phyloP scores from a whole-genome alignment of 1,140 invertebrate species.

The Atta cephalotes region DNA sequence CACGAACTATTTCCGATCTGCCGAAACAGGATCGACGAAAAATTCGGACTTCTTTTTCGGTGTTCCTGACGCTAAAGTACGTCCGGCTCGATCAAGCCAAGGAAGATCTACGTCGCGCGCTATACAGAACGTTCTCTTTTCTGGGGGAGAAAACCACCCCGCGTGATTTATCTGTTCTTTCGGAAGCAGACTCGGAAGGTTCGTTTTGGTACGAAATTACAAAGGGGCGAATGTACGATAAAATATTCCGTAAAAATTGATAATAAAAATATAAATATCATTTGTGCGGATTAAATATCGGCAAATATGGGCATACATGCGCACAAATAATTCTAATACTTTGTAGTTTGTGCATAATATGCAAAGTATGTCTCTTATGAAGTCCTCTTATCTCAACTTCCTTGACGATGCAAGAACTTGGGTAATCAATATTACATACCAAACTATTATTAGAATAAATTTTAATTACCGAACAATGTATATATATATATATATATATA shows the following conservation, averaged over 20 bases:
- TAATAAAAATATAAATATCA: slow-evolving; percentile 17
- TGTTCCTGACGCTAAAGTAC: slow-evolving; percentile 47
- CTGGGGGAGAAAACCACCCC: not conserved
- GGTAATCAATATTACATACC: slow-evolving; percentile 4
- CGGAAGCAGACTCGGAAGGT: slow-evolving; percentile 41
- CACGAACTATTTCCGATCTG: not conserved
- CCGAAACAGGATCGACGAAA: not conserved
- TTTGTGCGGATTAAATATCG: not conserved
- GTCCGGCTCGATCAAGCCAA: slow-evolving; percentile 41
- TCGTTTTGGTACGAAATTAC: slow-evolving; percentile 23
- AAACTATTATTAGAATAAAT: slow-evolving; percentile 30
- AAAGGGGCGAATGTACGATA: slow-evolving; percentile 23
- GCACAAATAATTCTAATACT: not conserved
- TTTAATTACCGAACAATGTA: slow-evolving; percentile 20
- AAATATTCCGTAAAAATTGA: not conserved
- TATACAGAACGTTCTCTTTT: slow-evolving; percentile 3
- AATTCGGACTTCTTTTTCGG: slow-evolving; percentile 12
- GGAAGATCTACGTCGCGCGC: slow-evolving; percentile 34
- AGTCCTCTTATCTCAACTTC: slow-evolving; percentile 40
- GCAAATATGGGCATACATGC: not conserved
- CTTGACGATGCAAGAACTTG: slow-evolving; percentile 7
- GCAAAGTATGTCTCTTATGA: slow-evolving; percentile 9
- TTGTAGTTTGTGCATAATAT: slow-evolving; percentile 26
- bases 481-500: no score
- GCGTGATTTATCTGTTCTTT: slow-evolving; percentile 44